Evolutionary conservation across 2,113 vertebrate species (phyloP).

Genomic region (Crotalus tigris): DNA sequence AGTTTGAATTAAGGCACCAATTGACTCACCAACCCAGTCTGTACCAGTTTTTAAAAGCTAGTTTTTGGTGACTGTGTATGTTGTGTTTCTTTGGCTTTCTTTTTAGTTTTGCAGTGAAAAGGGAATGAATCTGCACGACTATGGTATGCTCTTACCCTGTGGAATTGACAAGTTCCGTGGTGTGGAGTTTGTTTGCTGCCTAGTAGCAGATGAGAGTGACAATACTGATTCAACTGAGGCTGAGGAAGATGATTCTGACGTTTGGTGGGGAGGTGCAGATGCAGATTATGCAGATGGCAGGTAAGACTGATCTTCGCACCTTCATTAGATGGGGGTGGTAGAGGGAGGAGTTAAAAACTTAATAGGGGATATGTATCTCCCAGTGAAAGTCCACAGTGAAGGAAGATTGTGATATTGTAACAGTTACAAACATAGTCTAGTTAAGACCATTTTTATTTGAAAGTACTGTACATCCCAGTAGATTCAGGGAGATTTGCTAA

Average conservation of each 20-base stretch:
- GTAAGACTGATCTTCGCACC: slow-evolving; percentile 62
- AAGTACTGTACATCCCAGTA: not conserved
- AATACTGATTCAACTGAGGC: slow-evolving; percentile 81
- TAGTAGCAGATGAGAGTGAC: slow-evolving; percentile 78
- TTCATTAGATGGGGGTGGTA: not conserved
- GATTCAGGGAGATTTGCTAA: not conserved
- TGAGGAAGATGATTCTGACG: slow-evolving; percentile 92
- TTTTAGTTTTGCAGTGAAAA: slow-evolving; percentile 91
- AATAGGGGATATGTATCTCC: not conserved
- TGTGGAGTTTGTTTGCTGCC: slow-evolving; percentile 97
- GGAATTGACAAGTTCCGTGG: slow-evolving; percentile 95
- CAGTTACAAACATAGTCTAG: not conserved
- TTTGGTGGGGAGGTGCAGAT: slow-evolving; percentile 97
- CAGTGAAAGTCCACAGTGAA: not conserved
- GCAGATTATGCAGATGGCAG: slow-evolving; percentile 91
- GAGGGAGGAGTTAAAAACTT: not conserved
- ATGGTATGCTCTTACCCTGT: slow-evolving; percentile 95
- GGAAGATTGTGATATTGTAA: not conserved
- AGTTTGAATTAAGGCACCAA: not conserved
- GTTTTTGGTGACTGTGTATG: not conserved
- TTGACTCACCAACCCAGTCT: not conserved
- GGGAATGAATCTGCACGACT: slow-evolving; percentile 93
- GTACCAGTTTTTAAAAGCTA: not conserved
- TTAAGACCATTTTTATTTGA: not conserved
- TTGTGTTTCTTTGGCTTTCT: not conserved